A percentile compares a stretch with the other conserved stretches of the same genome.
Evolutionary conservation across 2,888 invertebrate genomes (phyloP).

Genomic region (Cotesia congregata): DNA sequence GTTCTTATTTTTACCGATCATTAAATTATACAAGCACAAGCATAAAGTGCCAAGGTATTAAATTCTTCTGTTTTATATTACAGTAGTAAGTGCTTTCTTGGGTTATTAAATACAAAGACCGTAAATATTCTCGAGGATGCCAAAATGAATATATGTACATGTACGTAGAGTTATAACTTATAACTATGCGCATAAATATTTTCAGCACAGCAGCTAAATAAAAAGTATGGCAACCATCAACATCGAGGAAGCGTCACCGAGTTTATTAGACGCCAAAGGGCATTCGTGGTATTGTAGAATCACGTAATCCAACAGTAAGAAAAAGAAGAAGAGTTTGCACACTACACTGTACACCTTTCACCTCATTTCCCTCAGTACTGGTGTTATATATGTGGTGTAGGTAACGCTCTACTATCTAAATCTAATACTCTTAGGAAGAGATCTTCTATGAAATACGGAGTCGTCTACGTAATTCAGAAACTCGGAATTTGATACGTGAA

Average conservation of each 20-base stretch:
- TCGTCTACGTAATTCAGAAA: background rate
- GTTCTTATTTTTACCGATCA: background rate
- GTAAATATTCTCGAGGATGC: background rate
- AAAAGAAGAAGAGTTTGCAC: slow-evolving; percentile 58
- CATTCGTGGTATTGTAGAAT: slow-evolving; percentile 60
- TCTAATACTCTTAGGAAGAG: background rate
- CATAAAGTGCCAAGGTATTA: background rate
- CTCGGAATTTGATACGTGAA: background rate
- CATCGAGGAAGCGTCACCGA: slow-evolving; percentile 28
- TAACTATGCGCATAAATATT: too few species aligned
- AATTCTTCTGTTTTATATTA: background rate
- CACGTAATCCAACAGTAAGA: slow-evolving; percentile 53
- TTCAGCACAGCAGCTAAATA: background rate
- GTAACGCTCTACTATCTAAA: slow-evolving; percentile 3
- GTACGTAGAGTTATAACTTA: background rate
- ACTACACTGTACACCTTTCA: slow-evolving; percentile 65
- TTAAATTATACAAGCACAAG: slow-evolving; percentile 15
- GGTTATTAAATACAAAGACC: background rate
- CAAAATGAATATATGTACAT: slow-evolving; percentile 7
- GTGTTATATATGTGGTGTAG: background rate
- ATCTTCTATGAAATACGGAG: background rate
- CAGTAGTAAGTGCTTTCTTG: background rate
- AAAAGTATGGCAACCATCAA: slow-evolving; percentile 5
- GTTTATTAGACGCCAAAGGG: slow-evolving; percentile 58
- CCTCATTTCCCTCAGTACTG: slow-evolving; percentile 49